Evolutionary conservation across 2,888 invertebrate species (phyloP), one percentile per base, ranked within the genome.

Genomic region (Serrognathus titanus): DNA sequence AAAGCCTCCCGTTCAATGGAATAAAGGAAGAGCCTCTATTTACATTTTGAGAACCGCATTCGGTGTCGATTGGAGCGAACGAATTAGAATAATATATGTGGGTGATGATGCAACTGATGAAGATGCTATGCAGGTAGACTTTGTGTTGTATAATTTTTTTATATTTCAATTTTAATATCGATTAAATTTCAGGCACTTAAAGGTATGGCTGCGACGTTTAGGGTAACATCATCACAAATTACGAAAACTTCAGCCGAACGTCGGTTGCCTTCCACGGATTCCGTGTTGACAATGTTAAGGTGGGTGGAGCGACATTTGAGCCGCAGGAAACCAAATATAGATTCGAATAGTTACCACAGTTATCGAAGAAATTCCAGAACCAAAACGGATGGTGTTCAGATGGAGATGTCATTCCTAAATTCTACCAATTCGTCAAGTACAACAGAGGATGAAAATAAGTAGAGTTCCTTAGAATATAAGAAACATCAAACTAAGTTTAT

Each of bases 121-220:
- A 78, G 93, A 94, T 72, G 94, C 94, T 41, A 93, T 94, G 90
- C 82, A 86, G 85, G 92, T 92, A 76, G 65, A 67, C 71, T 16
- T 16, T 16, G 16, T 16, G 16, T 3, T 16, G 1, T 16, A 8
- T 20, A 46, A 11, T 6, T 7, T 5, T 11, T 51, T 5, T 9
- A n/a, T 6, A 10, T 49, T 49, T 16, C 31, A 3, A n/a, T 16
- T 53, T 37, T 38, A 9, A 24, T 2, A 31, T 40, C 38, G 53
- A 36, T 40, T 40, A 12, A 40, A 40, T 40, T 68, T 38, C 72
- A 93, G 92, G 92, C 93, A 0, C 79, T 94, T 55, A 93, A 93
- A 81, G 94, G 94, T 75, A 94, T 94, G 92, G 94, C 94, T 0
- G 90, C 92, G 1, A 94, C 94, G 3, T 94, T 94, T 83, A 86